Conservation (phyloP, 2,888 invertebrate genomes). For the Caenorhabditis japonica region DNA sequence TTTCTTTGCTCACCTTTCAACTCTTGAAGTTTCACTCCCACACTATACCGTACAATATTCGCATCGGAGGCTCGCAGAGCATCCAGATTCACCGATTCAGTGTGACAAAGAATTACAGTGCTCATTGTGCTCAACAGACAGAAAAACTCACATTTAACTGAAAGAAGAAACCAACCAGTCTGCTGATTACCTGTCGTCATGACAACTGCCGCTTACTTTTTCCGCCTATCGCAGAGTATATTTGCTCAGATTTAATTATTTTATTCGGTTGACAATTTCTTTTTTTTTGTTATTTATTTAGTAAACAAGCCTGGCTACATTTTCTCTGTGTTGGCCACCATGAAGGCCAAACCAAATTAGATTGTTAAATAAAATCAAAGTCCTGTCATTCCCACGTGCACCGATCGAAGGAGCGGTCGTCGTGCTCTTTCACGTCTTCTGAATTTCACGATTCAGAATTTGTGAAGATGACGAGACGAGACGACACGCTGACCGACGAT, state of each 20-base stretch:
- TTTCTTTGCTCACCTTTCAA: slow-evolving; percentile 38
- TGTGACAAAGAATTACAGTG: slow-evolving; percentile 57
- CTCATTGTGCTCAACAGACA: no score
- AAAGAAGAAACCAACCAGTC: no score
- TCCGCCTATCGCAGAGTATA: no score
- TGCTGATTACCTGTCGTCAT: slow-evolving; percentile 25
- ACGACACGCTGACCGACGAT: slow-evolving; percentile 32
- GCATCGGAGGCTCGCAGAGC: slow-evolving; percentile 46
- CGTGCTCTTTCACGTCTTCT: no score
- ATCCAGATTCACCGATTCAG: slow-evolving; percentile 54
- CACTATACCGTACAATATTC: slow-evolving; percentile 43
- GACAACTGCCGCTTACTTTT: slow-evolving; percentile 11
- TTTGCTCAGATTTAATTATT: slow-evolving; percentile 16
- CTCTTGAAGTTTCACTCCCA: slow-evolving; percentile 27
- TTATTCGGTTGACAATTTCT: not conserved
- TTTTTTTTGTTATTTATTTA: no score
- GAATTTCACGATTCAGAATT: no score
- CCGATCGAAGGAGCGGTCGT: slow-evolving; percentile 30
- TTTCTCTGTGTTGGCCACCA: no score
- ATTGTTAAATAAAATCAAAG: no score
- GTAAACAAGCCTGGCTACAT: no score
- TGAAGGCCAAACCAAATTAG: no score
- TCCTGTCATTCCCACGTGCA: slow-evolving; percentile 16
- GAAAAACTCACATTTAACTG: no score
- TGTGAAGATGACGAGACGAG: no score